phyloP scores from a whole-genome alignment of 2,113 vertebrate species.

The Macroglossus sobrinus region DNA sequence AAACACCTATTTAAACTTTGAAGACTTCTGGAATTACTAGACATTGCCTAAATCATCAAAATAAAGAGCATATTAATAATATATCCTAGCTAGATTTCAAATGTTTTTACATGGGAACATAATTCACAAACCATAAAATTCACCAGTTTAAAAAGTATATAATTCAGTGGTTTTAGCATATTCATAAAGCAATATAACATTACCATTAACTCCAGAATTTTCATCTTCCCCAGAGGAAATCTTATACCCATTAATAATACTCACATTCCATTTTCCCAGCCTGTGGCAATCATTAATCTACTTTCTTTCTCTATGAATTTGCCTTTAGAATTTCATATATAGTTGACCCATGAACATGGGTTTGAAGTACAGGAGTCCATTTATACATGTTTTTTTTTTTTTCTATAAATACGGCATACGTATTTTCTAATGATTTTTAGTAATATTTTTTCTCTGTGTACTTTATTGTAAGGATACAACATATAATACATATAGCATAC shows the following conservation, averaged over 20 bases:
- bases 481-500: not conserved
- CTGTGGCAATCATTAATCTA: not conserved
- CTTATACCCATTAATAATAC: not conserved
- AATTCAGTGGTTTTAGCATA: not conserved
- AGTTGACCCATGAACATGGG: not conserved
- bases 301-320: not conserved
- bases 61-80: not conserved
- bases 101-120: not conserved
- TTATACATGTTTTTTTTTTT: not conserved
- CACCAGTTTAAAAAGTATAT: not conserved
- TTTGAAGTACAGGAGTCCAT: not conserved
- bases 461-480: not conserved
- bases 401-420: not conserved
- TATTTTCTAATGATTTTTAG: not conserved
- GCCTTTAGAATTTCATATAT: not conserved
- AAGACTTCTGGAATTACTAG: not conserved
- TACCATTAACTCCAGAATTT: constrained; percentile 6
- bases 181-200: not conserved
- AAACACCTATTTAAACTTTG: constrained; percentile 19
- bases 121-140: not conserved
- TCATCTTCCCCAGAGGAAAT: not conserved
- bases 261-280: not conserved
- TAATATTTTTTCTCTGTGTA: not conserved
- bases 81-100: not conserved
- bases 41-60: not conserved